phyloP scores from a whole-genome alignment of 2,797 vertebrate genomes.

The Salarias fasciatus region DNA sequence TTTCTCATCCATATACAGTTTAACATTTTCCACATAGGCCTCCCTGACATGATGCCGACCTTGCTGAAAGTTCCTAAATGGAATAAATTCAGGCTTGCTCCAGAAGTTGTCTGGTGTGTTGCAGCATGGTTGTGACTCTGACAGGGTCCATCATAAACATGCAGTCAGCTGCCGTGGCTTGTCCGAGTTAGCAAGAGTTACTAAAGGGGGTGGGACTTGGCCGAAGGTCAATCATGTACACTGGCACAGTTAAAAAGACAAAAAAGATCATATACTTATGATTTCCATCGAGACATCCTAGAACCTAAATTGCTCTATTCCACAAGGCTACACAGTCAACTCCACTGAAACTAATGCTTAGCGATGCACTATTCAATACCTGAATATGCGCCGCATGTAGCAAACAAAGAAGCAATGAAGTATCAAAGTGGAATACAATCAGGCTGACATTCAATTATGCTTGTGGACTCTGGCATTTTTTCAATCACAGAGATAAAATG shows the following conservation, averaged over 20 bases:
- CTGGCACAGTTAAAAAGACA: conserved; percentile 32
- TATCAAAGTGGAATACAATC: conserved; percentile 43
- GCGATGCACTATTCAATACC: conserved; percentile 69
- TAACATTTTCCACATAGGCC: too few species aligned
- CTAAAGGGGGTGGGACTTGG: too few species aligned
- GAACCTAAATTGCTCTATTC: conserved; percentile 67
- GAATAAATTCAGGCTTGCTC: too few species aligned
- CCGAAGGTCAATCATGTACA: conserved; percentile 71
- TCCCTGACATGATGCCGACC: too few species aligned
- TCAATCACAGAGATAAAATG: conserved; percentile 71
- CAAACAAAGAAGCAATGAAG: conserved; percentile 32
- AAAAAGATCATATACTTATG: conserved; percentile 39
- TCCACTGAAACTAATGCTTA: conserved; percentile 49
- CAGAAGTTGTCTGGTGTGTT: too few species aligned
- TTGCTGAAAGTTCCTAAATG: too few species aligned
- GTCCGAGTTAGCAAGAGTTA: too few species aligned
- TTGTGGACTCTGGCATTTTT: conserved; percentile 7
- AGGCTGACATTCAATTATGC: conserved; percentile 24
- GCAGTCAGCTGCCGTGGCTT: too few species aligned
- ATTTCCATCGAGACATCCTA: conserved; percentile 61
- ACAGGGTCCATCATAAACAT: too few species aligned
- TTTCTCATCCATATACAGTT: too few species aligned
- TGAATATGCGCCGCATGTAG: conserved; percentile 46
- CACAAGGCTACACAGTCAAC: conserved; percentile 46
- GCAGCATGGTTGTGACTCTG: too few species aligned